phyloP scores from a whole-genome alignment of 2,888 invertebrate genomes.

The Drosophila borealis region DNA sequence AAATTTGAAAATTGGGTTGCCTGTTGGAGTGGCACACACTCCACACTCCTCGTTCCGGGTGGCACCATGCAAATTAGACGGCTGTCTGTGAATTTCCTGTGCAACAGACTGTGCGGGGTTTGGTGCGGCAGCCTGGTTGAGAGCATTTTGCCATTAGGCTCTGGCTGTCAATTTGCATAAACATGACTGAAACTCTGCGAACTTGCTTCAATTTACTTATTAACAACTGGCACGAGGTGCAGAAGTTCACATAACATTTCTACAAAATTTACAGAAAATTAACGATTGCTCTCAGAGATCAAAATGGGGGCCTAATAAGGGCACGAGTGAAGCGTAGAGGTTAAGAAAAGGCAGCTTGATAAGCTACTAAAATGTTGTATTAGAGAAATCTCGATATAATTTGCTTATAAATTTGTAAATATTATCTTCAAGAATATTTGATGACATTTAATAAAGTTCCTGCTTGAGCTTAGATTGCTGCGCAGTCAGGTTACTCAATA shows the following conservation, averaged over 20 bases:
- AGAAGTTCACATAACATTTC: slow-evolving; percentile 32
- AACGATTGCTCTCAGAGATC: slow-evolving; percentile 8
- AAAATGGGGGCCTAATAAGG: slow-evolving; percentile 6
- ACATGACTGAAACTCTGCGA: slow-evolving; percentile 36
- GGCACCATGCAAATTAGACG: slow-evolving; percentile 34
- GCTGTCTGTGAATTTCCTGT: slow-evolving; percentile 30
- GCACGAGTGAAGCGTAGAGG: neutral
- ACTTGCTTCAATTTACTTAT: slow-evolving; percentile 50
- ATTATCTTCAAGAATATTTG: too few relatives aligned
- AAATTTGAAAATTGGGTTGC: slow-evolving; percentile 49
- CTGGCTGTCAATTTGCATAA: slow-evolving; percentile 56
- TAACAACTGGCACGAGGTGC: slow-evolving; percentile 46
- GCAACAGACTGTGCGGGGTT: slow-evolving; percentile 39
- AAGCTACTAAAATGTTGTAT: neutral
- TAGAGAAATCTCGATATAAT: neutral
- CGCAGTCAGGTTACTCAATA: too few relatives aligned
- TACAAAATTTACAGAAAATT: slow-evolving; percentile 16
- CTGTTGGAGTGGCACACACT: slow-evolving; percentile 16
- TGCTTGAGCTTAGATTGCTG: too few relatives aligned
- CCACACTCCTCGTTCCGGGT: neutral
- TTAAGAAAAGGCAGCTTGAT: neutral
- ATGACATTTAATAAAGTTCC: too few relatives aligned
- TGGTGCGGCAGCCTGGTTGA: slow-evolving; percentile 14
- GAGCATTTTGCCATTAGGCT: slow-evolving; percentile 56
- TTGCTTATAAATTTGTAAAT: neutral